phyloP scores from a whole-genome alignment of 2,113 vertebrate species.

The Oreochromis tanganicae region DNA sequence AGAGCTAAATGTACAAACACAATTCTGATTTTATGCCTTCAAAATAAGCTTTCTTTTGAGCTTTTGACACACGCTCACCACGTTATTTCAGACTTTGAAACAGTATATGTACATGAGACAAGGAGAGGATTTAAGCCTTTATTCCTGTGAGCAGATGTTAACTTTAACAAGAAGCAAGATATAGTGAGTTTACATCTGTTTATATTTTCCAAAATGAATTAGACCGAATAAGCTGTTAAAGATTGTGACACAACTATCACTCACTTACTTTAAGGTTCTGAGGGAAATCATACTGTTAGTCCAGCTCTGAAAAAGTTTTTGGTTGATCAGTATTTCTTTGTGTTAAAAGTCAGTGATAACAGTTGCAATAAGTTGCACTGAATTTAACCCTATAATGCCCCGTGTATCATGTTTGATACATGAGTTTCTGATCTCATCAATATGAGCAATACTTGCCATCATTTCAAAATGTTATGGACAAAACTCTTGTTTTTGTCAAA shows the following conservation, averaged over 20 bases:
- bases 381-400: no score
- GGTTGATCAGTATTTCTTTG: not conserved
- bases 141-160: not conserved
- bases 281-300: not conserved
- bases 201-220: not conserved
- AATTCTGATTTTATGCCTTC: not conserved
- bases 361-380: not conserved
- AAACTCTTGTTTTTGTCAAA: fast-evolving
- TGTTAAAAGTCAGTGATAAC: not conserved
- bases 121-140: no score
- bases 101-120: not conserved
- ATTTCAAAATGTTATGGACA: not conserved
- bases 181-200: not conserved
- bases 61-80: not conserved
- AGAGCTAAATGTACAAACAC: not conserved
- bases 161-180: not conserved
- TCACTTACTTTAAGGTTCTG: not conserved
- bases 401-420: not conserved
- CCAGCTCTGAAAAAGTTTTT: not conserved
- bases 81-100: not conserved
- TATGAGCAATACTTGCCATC: not conserved
- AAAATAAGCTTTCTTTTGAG: not conserved
- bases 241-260: not conserved
- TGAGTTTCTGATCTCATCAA: not conserved
- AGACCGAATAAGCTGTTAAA: not conserved